These are phyloP conservation scores for Capricornis sumatraensis DNA, from an alignment of 2,113 vertebrate species.

Conservation along the genomic window DNA sequence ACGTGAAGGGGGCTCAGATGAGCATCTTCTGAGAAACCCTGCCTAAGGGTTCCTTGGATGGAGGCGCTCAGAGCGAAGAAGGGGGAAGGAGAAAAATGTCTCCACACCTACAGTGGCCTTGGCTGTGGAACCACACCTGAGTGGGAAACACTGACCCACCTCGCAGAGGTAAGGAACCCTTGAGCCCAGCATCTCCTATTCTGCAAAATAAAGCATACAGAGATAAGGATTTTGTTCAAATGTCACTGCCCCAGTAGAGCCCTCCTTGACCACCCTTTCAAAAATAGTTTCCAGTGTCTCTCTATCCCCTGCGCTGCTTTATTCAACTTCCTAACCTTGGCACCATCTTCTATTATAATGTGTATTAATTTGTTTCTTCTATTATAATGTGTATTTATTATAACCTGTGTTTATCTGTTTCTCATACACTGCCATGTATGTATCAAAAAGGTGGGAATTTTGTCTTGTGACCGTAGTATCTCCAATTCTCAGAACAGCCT, in stretches of 20 bases:
- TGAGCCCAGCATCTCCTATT: not conserved
- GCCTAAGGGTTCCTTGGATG: no score
- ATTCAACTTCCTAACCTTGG: not conserved
- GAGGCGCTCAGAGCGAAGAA: not conserved
- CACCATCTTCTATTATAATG: not conserved
- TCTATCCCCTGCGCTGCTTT: no score
- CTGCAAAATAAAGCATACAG: not conserved
- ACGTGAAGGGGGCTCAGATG: not conserved
- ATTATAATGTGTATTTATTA: not conserved
- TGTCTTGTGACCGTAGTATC: not conserved
- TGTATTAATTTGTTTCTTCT: not conserved
- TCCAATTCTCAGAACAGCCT: not conserved
- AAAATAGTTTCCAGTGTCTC: not conserved
- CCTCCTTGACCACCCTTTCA: not conserved
- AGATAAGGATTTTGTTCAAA: not conserved
- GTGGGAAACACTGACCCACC: not conserved
- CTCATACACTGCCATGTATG: not conserved
- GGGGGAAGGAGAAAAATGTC: not conserved
- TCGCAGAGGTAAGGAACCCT: accelerated
- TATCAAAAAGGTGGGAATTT: not conserved
- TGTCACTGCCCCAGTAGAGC: not conserved
- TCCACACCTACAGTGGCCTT: accelerated
- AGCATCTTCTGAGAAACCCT: not conserved
- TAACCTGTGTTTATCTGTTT: not conserved
- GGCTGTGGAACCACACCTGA: not conserved